Percentiles rank a stretch among this genome's conserved stretches.
phyloP scores from a whole-genome alignment of 1,140 invertebrate genomes.

The Oncopodura yosiiana region DNA sequence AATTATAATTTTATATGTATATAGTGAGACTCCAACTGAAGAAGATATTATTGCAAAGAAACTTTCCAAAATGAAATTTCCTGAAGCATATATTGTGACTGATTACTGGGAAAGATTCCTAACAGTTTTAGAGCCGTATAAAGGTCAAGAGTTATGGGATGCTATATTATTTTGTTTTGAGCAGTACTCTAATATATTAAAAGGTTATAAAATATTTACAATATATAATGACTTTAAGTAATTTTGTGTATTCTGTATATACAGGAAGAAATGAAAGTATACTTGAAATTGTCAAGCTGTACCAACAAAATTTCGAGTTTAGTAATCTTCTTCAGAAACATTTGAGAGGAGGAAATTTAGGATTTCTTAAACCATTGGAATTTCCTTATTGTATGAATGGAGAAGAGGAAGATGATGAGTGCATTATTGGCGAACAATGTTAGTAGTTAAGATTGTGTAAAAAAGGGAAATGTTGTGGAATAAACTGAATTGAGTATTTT shows the following conservation, averaged over 20 bases:
- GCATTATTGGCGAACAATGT: too few species aligned
- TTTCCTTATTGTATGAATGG: too few species aligned
- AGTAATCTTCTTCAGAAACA: slow-evolving; percentile 22
- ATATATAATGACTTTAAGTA: neutral
- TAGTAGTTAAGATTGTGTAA: too few species aligned
- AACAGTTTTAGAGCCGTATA: neutral
- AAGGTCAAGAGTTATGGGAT: slow-evolving; percentile 27
- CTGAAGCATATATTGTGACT: neutral
- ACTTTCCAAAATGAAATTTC: slow-evolving; percentile 15
- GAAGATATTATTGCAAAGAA: slow-evolving; percentile 16
- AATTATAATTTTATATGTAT: neutral
- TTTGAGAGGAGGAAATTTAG: neutral
- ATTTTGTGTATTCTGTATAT: slow-evolving; percentile 2
- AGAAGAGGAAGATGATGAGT: too few species aligned
- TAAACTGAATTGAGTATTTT: too few species aligned
- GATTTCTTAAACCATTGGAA: too few species aligned
- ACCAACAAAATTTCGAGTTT: slow-evolving; percentile 27
- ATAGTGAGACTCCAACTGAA: slow-evolving; percentile 9
- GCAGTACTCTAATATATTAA: slow-evolving; percentile 13
- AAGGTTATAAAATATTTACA: slow-evolving; percentile 13
- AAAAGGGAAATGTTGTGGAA: too few species aligned
- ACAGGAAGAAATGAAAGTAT: slow-evolving; percentile 22
- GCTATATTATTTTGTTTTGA: slow-evolving; percentile 21
- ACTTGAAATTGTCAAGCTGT: slow-evolving; percentile 4
- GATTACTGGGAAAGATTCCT: slow-evolving; percentile 24